Conservation (phyloP, 2,797 vertebrate genomes). For the Protonibea diacanthus region DNA sequence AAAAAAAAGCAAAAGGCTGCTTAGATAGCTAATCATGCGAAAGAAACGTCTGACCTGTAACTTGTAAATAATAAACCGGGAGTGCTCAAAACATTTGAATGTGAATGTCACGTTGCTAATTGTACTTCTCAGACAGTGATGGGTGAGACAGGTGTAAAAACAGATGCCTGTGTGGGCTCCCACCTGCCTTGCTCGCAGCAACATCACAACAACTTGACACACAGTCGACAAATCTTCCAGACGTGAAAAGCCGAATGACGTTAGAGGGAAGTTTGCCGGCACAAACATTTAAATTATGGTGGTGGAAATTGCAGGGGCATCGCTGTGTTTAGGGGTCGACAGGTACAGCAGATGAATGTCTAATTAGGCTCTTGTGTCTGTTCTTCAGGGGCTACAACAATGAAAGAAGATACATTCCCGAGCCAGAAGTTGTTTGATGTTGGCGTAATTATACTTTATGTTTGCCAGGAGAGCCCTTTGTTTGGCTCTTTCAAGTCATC, state of each 20-base stretch:
- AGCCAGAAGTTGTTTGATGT: conserved; percentile 38
- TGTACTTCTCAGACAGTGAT: conserved; percentile 31
- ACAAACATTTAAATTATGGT: conserved; percentile 34
- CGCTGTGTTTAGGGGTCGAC: conserved; percentile 27
- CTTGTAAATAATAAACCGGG: conserved; percentile 33
- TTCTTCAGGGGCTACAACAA: conserved; percentile 28
- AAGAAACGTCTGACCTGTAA: conserved; percentile 23
- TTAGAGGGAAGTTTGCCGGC: conserved; percentile 42
- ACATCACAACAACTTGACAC: conserved; percentile 41
- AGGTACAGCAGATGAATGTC: conserved; percentile 53
- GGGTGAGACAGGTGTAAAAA: conserved; percentile 45
- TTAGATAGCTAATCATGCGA: conserved; percentile 27
- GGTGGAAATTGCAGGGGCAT: conserved; percentile 11
- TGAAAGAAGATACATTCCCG: conserved; percentile 11
- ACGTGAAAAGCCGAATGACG: conserved; percentile 38
- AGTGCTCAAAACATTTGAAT: conserved; percentile 9
- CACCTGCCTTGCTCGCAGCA: conserved; percentile 28
- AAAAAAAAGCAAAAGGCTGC: conserved; percentile 2
- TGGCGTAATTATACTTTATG: conserved; percentile 22
- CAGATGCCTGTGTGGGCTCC: conserved; percentile 41
- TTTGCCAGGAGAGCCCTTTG: conserved; percentile 44
- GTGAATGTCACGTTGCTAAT: conserved; percentile 27
- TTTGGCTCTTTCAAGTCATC: conserved; percentile 32
- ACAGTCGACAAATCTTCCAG: conserved; percentile 46
- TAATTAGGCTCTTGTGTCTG: conserved; percentile 56